Evolutionary conservation across 1,140 invertebrate species (phyloP).

Genomic region (Cotesia chilonis): DNA sequence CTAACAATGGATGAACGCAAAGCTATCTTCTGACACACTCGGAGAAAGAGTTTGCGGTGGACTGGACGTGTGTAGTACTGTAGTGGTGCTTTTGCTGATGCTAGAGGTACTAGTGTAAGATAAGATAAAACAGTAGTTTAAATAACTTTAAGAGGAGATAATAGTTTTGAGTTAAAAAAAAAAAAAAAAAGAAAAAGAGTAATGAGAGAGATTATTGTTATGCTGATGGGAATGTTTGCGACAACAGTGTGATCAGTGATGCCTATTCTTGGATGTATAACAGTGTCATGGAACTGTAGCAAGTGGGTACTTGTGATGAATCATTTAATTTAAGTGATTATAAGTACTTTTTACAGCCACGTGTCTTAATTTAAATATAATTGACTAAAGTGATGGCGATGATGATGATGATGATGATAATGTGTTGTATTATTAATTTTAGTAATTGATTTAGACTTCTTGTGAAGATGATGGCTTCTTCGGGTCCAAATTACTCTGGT

Average conservation of each 20-base stretch:
- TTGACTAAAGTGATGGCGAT: too few relatives aligned
- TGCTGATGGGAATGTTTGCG: constrained; percentile 7
- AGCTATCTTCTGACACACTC: constrained; percentile 41
- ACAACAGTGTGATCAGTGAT: constrained; percentile 12
- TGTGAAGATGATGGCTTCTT: neutral
- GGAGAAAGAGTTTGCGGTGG: neutral
- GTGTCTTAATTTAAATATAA: too few relatives aligned
- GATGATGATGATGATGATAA: too few relatives aligned
- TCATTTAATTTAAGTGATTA: too few relatives aligned
- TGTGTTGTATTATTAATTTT: too few relatives aligned
- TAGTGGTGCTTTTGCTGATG: too few relatives aligned
- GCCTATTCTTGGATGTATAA: too few relatives aligned
- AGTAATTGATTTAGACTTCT: neutral
- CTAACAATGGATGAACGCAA: constrained; percentile 51
- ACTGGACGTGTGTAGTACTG: neutral
- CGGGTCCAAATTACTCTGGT: constrained; percentile 49
- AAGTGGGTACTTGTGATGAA: too few relatives aligned
- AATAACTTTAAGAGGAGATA: neutral
- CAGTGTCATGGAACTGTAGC: too few relatives aligned
- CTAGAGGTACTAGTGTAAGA: too few relatives aligned
- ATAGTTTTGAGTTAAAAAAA: neutral
- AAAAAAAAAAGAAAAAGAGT: neutral
- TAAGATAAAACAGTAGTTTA: neutral
- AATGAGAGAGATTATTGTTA: constrained; percentile 2
- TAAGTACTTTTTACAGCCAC: too few relatives aligned